Conservation (phyloP, 2,888 invertebrate species). For the Petrophora chlorosata region DNA sequence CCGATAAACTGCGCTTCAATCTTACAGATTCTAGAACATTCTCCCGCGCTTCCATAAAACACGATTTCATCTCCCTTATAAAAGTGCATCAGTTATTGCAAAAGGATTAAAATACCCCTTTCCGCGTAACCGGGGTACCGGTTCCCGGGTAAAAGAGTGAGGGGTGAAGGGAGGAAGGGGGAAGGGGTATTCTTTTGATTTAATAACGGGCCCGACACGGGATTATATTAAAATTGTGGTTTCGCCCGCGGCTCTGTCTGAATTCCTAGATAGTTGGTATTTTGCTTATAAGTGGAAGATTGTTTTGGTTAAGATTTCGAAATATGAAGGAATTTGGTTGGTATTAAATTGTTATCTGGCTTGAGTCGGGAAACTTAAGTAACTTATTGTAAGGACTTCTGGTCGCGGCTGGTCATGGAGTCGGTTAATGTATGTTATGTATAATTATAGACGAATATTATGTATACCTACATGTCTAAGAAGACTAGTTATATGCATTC, state of each 20-base stretch:
- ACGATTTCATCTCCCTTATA: constrained; percentile 26
- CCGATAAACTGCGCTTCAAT: too few species aligned
- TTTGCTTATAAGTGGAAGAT: constrained; percentile 30
- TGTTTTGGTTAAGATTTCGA: constrained; percentile 20
- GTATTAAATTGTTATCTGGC: constrained; percentile 12
- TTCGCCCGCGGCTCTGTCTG: constrained; percentile 33
- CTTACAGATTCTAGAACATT: constrained; percentile 6
- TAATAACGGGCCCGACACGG: constrained; percentile 38
- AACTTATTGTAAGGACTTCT: too few species aligned
- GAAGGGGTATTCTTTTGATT: constrained; percentile 35
- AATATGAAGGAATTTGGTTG: constrained; percentile 28
- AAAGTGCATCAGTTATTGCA: constrained; percentile 32
- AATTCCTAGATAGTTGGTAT: constrained; percentile 34
- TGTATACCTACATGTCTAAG: too few species aligned
- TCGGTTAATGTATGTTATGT: too few species aligned
- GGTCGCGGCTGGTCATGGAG: too few species aligned
- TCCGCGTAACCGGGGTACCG: not conserved
- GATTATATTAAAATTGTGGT: constrained; percentile 39
- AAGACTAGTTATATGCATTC: too few species aligned
- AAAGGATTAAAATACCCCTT: constrained; percentile 32
- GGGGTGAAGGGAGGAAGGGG: not conserved
- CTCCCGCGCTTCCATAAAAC: constrained; percentile 5
- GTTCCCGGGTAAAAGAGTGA: constrained; percentile 2
- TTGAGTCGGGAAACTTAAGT: not conserved
- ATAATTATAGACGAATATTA: too few species aligned